These are phyloP conservation scores for Gibbula magus DNA, from an alignment of 2,888 invertebrate genomes.

Conservation along the genomic window DNA sequence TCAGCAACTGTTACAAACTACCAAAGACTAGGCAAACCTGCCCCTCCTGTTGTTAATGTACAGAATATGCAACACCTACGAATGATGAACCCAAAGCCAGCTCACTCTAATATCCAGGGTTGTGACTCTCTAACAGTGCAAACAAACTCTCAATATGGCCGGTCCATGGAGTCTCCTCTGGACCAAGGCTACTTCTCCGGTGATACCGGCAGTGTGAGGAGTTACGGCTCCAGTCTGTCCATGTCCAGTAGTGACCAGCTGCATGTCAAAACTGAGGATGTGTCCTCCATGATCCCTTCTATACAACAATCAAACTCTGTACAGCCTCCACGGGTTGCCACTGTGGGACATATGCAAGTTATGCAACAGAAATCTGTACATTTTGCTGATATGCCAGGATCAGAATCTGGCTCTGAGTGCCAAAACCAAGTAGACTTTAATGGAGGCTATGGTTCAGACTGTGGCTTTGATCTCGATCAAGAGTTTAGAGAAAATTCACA, in stretches of 20 bases:
- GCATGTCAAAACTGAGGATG: slow-evolving; percentile 11
- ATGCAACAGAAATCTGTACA: slow-evolving; percentile 59
- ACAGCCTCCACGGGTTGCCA: slow-evolving; percentile 19
- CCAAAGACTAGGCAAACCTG: slow-evolving; percentile 48
- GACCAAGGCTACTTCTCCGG: slow-evolving; percentile 71
- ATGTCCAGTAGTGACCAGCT: slow-evolving; percentile 26
- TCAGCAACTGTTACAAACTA: slow-evolving; percentile 25
- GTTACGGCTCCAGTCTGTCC: slow-evolving; percentile 53
- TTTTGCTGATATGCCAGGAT: slow-evolving; percentile 50
- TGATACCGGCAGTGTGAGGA: slow-evolving; percentile 63
- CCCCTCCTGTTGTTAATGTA: slow-evolving; percentile 69
- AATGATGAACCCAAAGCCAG: slow-evolving; percentile 19
- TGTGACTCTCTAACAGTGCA: slow-evolving; percentile 8
- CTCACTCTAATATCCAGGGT: slow-evolving; percentile 7
- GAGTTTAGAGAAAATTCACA: slow-evolving; percentile 61
- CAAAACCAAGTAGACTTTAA: slow-evolving; percentile 33
- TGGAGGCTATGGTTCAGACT: slow-evolving; percentile 45
- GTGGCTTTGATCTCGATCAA: slow-evolving; percentile 54
- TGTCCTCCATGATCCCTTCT: slow-evolving; percentile 12
- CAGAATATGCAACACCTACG: slow-evolving; percentile 61
- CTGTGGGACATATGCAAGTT: slow-evolving; percentile 24
- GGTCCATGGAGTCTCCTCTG: slow-evolving; percentile 63
- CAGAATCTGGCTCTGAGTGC: slow-evolving; percentile 26
- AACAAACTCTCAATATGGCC: slow-evolving; percentile 27
- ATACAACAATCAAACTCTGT: slow-evolving; percentile 23